A percentile compares a stretch with the other conserved stretches of the same genome.
These are phyloP conservation scores for Illadopsis cleaveri DNA, from an alignment of 2,113 vertebrate genomes.

Conservation along the genomic window DNA sequence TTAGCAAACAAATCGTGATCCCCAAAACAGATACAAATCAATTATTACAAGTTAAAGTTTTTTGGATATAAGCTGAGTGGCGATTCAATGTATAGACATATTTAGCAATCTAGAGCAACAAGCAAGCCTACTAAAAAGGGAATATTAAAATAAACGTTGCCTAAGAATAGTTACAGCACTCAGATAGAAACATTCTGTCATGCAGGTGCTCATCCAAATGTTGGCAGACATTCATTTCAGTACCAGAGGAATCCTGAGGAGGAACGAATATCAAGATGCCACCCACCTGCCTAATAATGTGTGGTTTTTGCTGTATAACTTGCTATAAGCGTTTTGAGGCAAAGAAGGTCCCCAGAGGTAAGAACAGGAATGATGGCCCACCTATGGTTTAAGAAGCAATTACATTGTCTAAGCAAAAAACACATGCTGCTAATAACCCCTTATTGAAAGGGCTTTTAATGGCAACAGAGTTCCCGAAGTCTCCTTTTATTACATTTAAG, in stretches of 20 bases:
- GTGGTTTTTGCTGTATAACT: background rate
- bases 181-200: background rate
- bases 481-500: background rate
- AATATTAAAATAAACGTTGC: background rate
- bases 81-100: background rate
- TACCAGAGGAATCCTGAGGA: background rate
- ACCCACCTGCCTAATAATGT: background rate
- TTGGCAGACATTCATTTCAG: background rate
- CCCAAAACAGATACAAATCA: background rate
- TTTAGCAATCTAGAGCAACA: background rate
- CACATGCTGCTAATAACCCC: background rate
- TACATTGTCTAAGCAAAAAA: background rate
- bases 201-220: constrained; percentile 12
- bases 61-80: background rate
- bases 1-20: background rate
- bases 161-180: constrained; percentile 1
- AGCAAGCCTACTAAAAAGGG: background rate
- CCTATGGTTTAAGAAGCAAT: background rate
- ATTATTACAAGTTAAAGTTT: background rate
- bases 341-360: background rate
- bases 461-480: background rate
- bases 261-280: background rate
- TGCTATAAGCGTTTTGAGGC: background rate
- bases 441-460: background rate
- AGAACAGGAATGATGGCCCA: background rate